Evolutionary conservation across 1,140 invertebrate species (phyloP), one percentile per base, ranked within the genome.

Genomic region (Dolichoris vasculosae): DNA sequence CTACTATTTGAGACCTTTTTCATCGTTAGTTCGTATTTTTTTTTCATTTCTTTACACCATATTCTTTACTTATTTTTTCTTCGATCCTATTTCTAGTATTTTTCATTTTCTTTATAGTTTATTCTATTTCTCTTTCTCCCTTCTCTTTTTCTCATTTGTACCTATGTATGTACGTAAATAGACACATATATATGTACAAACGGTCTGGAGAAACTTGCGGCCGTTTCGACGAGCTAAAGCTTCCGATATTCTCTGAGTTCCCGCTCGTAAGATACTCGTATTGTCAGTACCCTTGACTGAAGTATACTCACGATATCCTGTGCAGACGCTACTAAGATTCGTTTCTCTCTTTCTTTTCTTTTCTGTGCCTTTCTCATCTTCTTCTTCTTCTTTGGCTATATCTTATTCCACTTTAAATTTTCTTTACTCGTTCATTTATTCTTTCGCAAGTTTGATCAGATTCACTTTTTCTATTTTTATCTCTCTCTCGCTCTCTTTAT

Each of bases 281-380:
- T 43, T 64, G 32, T 43, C 77, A 30, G 63, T 82, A 48, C 55
- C 71, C 64, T 86, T 40, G 46, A 78, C 73, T 48, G 20, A 55
- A 67, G 78, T 86, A 38, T 63, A 26, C 82, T 84, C 11, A 38
- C 78, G 84, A 81, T 83, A 83, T 83, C 82, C 82, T 76, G 82
- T 76, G 82, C 82, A 83, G 51, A 83, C 82, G 48, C 71, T 46
- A 8, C 7, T 63, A 2, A 3, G 71, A n/a, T 75, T 23, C 69
- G 17, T 73, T 15, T 73, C 69, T 43, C 32, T 38, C 69, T 67
- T 46, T 43, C 79, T 43, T 46, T 2, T 20, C 13, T 11, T 35
- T 15, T 32, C 75, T 0, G 4, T 77, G 6, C 17, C 7, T 51
- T n/a, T 35, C 20, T 1, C 48, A 17, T 55, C 26, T 30, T 51